Evolutionary conservation across 2,888 invertebrate genomes (phyloP).

Genomic region (Napeogenes sylphis): DNA sequence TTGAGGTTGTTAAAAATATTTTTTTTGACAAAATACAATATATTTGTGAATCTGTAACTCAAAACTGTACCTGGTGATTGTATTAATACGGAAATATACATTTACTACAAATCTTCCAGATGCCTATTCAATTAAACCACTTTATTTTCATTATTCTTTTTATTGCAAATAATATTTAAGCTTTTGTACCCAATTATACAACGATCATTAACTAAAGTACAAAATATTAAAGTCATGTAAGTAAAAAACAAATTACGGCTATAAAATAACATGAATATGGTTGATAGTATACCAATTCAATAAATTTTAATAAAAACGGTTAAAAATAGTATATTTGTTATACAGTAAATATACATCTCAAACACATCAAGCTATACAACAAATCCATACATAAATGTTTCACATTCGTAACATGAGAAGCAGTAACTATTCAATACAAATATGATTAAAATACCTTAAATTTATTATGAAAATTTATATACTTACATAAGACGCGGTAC

Average conservation of each 20-base stretch:
- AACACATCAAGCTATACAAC: conserved; percentile 30
- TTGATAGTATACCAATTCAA: too few species aligned
- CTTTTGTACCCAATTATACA: conserved; percentile 48
- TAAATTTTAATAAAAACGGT: too few species aligned
- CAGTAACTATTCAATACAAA: conserved; percentile 32
- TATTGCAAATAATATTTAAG: conserved; percentile 67
- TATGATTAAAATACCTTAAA: conserved; percentile 9
- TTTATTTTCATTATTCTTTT: conserved; percentile 38
- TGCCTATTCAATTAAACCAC: conserved; percentile 46
- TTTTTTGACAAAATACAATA: conserved; percentile 60
- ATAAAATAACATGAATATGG: too few species aligned
- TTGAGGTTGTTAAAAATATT: conserved; percentile 49
- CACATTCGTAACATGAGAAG: conserved; percentile 56
- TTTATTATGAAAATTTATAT: conserved; percentile 12
- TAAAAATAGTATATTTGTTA: too few species aligned
- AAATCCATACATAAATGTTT: conserved; percentile 49
- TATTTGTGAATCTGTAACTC: conserved; percentile 71
- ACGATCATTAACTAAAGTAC: conserved; percentile 39
- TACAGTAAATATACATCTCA: conserved; percentile 28
- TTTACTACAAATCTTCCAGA: conserved; percentile 76
- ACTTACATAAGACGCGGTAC: conserved; percentile 32
- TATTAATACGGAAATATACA: conserved; percentile 75
- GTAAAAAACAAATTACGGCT: too few species aligned
- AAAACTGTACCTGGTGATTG: conserved; percentile 76
- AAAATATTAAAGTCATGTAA: conserved; percentile 36